Evolutionary conservation across 2,888 invertebrate genomes (phyloP), one percentile per base, ranked within the genome.

Genomic region (Melinopterus prodromus): DNA sequence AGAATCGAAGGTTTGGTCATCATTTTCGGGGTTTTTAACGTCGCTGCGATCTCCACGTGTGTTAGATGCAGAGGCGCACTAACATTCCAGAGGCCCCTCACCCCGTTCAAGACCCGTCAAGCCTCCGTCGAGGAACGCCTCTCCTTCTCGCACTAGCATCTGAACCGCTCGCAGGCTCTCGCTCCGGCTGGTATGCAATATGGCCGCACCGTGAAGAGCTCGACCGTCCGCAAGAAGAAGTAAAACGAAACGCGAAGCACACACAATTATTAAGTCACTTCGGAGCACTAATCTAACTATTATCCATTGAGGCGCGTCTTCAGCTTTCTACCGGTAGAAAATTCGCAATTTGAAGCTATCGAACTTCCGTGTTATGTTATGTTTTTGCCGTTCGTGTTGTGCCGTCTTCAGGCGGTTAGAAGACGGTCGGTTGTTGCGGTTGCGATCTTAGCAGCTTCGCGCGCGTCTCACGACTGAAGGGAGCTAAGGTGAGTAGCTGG

Each of bases 181-280:
- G 82, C 86, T 89, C 88, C 83, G 85, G 85, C 87, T 89, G 90
- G 90, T 90, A 90, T 90, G 89, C 90, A 89, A 89, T 89, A 90
- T 90, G 90, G 90, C 90, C 89, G 90, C 85, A 83, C 83, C 82
- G 84, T 82, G 83, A 82, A 84, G 83, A 69, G 26, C 26, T 26
- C 26, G 77, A 72, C 16, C 69, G 14, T 76, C 71, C 72, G 70
- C 26, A n/a, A 72, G 74, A 16, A 14, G 70, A 53, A 7, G 53
- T 3, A 53, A 53, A 36, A 76, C 16, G n/a, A 76, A 53, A 76
- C 53, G 14, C 36, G 12, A 36, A 37, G 14, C 14, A 38, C 53
- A 76, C 76, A 37, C 76, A 36, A 69, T 76, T 53, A 37, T 36
- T 36, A 9, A 70, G 37, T 15, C 71, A 26, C 74, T 36, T 77